Evolutionary conservation across 2,888 invertebrate species (phyloP).

Genomic region (Andricus curvator): DNA sequence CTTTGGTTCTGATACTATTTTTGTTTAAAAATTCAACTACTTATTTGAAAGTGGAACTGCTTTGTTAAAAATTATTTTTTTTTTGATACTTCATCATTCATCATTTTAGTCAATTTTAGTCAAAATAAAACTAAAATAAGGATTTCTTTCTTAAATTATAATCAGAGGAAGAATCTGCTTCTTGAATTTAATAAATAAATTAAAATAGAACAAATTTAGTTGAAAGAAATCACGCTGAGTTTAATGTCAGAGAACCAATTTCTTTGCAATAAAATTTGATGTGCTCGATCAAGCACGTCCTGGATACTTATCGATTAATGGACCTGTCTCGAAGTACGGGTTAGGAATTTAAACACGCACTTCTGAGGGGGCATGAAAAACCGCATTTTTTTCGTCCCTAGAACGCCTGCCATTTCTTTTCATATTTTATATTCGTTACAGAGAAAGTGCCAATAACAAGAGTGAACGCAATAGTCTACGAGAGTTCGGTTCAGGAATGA

Average conservation of each 20-base stretch:
- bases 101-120: too few relatives aligned
- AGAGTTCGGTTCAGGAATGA: slow-evolving; percentile 3
- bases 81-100: too few relatives aligned
- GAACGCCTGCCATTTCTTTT: background rate
- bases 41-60: too few relatives aligned
- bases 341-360: slow-evolving; percentile 6
- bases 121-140: too few relatives aligned
- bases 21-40: too few relatives aligned
- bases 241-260: background rate
- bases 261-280: slow-evolving; percentile 3
- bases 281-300: slow-evolving; percentile 2
- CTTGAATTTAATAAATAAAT: background rate
- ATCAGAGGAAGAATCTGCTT: background rate
- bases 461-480: background rate
- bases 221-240: background rate
- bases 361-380: background rate
- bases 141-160: background rate
- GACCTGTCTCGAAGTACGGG: background rate
- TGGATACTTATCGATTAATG: slow-evolving; percentile 12
- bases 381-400: background rate
- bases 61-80: too few relatives aligned
- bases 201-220: background rate
- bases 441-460: slow-evolving; percentile 3
- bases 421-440: background rate
- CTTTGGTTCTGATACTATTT: too few relatives aligned